These are phyloP conservation scores for Drosophila acutilabella DNA, from an alignment of 2,888 invertebrate genomes.

Conservation along the genomic window DNA sequence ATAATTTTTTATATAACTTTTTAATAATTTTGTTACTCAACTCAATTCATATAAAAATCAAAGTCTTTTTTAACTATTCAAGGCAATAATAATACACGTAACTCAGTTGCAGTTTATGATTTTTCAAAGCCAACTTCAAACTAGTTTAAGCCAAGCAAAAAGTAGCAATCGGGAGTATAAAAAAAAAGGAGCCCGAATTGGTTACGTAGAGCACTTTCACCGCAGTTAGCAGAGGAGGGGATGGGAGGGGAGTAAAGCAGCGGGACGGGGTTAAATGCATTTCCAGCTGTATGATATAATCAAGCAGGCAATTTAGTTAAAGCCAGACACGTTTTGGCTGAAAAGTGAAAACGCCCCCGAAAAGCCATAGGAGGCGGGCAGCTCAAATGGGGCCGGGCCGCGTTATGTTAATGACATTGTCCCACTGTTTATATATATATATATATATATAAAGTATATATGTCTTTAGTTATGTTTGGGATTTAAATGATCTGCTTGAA, in stretches of 20 bases:
- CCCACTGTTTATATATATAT: not conserved
- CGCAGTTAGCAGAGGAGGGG: not conserved
- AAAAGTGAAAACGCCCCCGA: conserved; percentile 58
- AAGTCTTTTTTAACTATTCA: too few relatives aligned
- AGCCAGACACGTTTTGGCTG: conserved; percentile 61
- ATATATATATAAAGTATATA: not conserved
- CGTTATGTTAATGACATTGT: conserved; percentile 71
- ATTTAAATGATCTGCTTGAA: not conserved
- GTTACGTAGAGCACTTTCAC: conserved; percentile 26
- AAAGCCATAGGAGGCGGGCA: not conserved
- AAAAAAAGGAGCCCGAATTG: conserved; percentile 1
- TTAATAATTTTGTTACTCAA: too few relatives aligned
- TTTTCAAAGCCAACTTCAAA: not conserved
- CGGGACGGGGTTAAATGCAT: too few relatives aligned
- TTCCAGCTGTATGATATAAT: too few relatives aligned
- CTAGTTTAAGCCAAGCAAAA: not conserved
- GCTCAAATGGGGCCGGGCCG: not conserved
- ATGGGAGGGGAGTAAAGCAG: too few relatives aligned
- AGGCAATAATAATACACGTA: too few relatives aligned
- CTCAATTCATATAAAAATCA: too few relatives aligned
- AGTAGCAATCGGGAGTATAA: not conserved
- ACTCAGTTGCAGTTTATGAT: too few relatives aligned
- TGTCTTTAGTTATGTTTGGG: not conserved
- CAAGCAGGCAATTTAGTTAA: conserved; percentile 49
- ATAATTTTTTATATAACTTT: too few relatives aligned